These are phyloP conservation scores for Hippopotamyrus pictus DNA, from an alignment of 2,797 vertebrate genomes.

Conservation along the genomic window DNA sequence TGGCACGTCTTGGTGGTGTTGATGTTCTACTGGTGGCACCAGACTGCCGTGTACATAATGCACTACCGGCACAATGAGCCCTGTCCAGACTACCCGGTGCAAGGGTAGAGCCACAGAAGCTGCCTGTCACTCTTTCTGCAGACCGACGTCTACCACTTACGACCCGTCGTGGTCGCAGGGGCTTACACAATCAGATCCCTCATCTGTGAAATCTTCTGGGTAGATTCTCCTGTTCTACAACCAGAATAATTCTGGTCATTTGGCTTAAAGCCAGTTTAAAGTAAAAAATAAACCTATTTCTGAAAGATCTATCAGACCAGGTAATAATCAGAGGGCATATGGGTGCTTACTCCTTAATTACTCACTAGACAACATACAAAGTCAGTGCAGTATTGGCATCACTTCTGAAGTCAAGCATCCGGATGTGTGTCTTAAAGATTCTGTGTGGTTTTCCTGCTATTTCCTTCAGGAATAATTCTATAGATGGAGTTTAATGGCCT, in stretches of 20 bases:
- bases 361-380: background rate
- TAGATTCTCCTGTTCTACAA: background rate
- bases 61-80: conserved; percentile 82
- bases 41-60: conserved; percentile 84
- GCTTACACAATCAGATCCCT: background rate
- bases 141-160: background rate
- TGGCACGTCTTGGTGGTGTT: conserved; percentile 93
- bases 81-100: conserved; percentile 59
- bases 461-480: background rate
- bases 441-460: background rate
- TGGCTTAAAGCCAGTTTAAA: background rate
- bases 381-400: background rate
- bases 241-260: background rate
- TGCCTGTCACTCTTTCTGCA: background rate
- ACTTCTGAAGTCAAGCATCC: background rate
- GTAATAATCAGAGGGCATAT: background rate
- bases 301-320: background rate
- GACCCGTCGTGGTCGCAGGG: background rate
- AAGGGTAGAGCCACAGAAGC: conserved; percentile 34
- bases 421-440: background rate
- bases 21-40: conserved; percentile 99
- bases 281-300: background rate
- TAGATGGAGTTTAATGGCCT: background rate
- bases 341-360: background rate
- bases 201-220: background rate